Evolutionary conservation across 1,140 invertebrate species (phyloP).

Genomic region (Gyrodactylus salaris): DNA sequence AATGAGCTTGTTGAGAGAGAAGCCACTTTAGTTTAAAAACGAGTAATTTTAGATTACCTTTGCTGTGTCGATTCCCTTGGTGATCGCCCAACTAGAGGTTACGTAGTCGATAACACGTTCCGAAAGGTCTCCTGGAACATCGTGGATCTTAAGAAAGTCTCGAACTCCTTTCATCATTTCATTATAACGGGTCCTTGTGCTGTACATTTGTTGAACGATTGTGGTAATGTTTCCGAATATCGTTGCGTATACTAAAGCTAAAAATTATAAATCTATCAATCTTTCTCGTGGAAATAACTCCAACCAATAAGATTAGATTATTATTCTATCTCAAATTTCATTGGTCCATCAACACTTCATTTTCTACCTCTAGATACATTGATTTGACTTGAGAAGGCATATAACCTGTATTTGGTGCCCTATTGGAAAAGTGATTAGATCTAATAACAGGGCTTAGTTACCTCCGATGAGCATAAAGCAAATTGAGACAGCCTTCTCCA

Average conservation of each 20-base stretch:
- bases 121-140: slow-evolving; percentile 89
- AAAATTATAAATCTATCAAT: background rate
- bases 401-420: no score
- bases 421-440: no score
- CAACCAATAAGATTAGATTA: no score
- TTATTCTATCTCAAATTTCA: no score
- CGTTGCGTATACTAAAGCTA: slow-evolving; percentile 75
- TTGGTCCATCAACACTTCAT: no score
- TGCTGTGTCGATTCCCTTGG: slow-evolving; percentile 82
- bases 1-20: no score
- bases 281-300: background rate
- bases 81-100: slow-evolving; percentile 98
- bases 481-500: slow-evolving; percentile 89
- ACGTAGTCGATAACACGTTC: slow-evolving; percentile 99
- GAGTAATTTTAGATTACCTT: slow-evolving; percentile 28
- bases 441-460: no score
- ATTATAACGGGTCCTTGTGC: slow-evolving; percentile 90
- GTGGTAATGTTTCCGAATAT: slow-evolving; percentile 98
- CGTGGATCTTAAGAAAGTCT: slow-evolving; percentile 98
- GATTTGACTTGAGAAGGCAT: no score
- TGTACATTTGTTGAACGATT: slow-evolving; percentile 98
- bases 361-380: no score
- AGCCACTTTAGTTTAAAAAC: no score
- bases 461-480: slow-evolving; percentile 93
- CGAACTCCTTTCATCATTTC: slow-evolving; percentile 97